Percentiles rank a stretch among this genome's conserved stretches.
phyloP scores from a whole-genome alignment of 1,140 invertebrate genomes.

The Magallana angulata region DNA sequence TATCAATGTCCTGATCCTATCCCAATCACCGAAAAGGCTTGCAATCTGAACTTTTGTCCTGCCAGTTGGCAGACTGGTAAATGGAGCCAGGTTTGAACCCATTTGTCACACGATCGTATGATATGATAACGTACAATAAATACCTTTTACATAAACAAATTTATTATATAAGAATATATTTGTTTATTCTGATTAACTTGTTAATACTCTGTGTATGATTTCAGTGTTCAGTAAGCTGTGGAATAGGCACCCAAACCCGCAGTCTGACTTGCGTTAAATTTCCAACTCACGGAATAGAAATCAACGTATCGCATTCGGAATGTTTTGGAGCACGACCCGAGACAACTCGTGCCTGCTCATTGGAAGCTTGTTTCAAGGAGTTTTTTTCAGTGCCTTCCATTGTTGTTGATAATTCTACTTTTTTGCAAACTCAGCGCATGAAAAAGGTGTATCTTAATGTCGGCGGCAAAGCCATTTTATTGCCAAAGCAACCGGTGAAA shows the following conservation, averaged over 20 bases:
- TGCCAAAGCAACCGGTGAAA: constrained; percentile 62
- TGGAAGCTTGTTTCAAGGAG: constrained; percentile 52
- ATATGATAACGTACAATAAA: not conserved
- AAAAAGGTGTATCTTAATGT: constrained; percentile 60
- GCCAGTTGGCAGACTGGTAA: constrained; percentile 60
- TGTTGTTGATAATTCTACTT: constrained; percentile 66
- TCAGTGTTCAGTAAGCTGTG: constrained; percentile 86
- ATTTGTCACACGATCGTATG: not conserved
- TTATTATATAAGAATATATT: not conserved
- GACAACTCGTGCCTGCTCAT: constrained; percentile 55
- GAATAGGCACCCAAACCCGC: constrained; percentile 83
- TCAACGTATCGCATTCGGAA: constrained; percentile 60
- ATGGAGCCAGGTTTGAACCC: constrained; percentile 60
- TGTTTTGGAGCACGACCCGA: constrained; percentile 59
- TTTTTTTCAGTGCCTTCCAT: constrained; percentile 60
- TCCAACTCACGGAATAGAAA: constrained; percentile 49
- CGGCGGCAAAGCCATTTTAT: constrained; percentile 58
- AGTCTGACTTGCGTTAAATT: constrained; percentile 90
- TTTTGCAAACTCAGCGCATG: constrained; percentile 62
- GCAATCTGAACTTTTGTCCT: constrained; percentile 65
- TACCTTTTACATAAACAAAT: not conserved
- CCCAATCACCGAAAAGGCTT: constrained; percentile 58
- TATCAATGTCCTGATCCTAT: constrained; percentile 64
- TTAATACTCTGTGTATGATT: not conserved
- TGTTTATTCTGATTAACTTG: not conserved